These are phyloP conservation scores for Amphimedon queenslandica DNA, from an alignment of 37 sponge, comb jelly and placozoan species.

Conservation along the genomic window DNA sequence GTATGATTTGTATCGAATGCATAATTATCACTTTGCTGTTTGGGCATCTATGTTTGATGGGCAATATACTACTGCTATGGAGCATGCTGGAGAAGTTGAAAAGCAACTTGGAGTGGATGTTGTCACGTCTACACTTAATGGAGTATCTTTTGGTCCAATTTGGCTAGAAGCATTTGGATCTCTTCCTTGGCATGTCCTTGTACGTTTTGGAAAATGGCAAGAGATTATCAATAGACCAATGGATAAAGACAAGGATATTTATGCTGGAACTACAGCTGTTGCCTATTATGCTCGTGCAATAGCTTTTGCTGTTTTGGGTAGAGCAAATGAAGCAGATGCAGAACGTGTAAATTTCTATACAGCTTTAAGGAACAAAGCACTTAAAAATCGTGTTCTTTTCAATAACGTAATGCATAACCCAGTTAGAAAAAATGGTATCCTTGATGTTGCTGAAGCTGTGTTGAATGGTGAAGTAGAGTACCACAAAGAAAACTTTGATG, in stretches of 20 bases:
- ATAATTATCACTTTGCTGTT: slow-evolving; percentile 62
- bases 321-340: slow-evolving; percentile 37
- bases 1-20: slow-evolving; percentile 52
- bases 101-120: slow-evolving; percentile 37
- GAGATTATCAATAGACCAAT: slow-evolving; percentile 52
- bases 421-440: slow-evolving; percentile 35
- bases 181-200: slow-evolving; percentile 57
- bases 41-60: slow-evolving; percentile 77
- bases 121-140: slow-evolving; percentile 37
- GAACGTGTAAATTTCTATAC: slow-evolving; percentile 37
- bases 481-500: slow-evolving; percentile 31
- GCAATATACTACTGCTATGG: slow-evolving; percentile 38
- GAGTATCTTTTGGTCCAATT: slow-evolving; percentile 37
- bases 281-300: slow-evolving; percentile 65
- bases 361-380: slow-evolving; percentile 41
- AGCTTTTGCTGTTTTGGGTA: slow-evolving; percentile 59
- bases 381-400: slow-evolving; percentile 23
- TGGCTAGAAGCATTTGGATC: slow-evolving; percentile 40
- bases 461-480: slow-evolving; percentile 68
- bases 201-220: slow-evolving; percentile 70
- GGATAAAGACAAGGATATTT: slow-evolving; percentile 45
- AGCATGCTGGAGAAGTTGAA: slow-evolving; percentile 51
- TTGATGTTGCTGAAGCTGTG: slow-evolving; percentile 57
- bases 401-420: slow-evolving; percentile 51
- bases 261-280: slow-evolving; percentile 30